A percentile compares a stretch with the other conserved stretches of the same genome.
Conservation (phyloP, 2,888 invertebrate genomes). For the Agonopterix arenella region DNA sequence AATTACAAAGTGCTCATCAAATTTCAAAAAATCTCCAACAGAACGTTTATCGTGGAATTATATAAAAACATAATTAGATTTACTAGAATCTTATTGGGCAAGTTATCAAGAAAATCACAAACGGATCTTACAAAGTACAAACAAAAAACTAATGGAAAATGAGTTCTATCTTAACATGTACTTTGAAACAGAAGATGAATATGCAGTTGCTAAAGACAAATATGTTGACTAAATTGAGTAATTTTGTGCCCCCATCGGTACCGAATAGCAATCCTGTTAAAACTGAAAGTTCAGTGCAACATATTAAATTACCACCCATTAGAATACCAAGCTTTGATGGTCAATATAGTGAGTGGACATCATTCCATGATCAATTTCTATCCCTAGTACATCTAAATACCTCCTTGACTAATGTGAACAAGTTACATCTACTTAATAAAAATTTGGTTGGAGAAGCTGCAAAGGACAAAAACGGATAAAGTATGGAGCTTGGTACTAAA, state of each 20-base stretch:
- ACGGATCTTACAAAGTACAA: not conserved
- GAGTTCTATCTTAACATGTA: not conserved
- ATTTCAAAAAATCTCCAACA: not conserved
- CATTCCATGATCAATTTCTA: not conserved
- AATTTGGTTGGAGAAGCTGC: not conserved
- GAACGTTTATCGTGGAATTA: not conserved
- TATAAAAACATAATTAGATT: not conserved
- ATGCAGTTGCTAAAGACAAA: not conserved
- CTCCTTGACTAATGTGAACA: not conserved
- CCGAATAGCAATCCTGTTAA: not conserved
- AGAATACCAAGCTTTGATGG: not conserved
- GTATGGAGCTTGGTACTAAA: no score
- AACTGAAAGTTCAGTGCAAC: not conserved
- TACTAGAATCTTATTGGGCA: not conserved
- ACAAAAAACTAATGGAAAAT: not conserved
- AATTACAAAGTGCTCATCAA: not conserved
- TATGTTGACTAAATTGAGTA: not conserved
- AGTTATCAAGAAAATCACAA: not conserved
- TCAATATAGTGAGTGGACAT: not conserved
- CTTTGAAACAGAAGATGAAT: not conserved
- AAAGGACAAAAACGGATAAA: no score
- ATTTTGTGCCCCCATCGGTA: not conserved
- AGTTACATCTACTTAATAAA: not conserved
- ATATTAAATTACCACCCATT: not conserved
- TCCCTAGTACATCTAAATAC: not conserved